Evolutionary conservation across 2,113 vertebrate genomes (phyloP).

Genomic region (Anguilla rostrata): DNA sequence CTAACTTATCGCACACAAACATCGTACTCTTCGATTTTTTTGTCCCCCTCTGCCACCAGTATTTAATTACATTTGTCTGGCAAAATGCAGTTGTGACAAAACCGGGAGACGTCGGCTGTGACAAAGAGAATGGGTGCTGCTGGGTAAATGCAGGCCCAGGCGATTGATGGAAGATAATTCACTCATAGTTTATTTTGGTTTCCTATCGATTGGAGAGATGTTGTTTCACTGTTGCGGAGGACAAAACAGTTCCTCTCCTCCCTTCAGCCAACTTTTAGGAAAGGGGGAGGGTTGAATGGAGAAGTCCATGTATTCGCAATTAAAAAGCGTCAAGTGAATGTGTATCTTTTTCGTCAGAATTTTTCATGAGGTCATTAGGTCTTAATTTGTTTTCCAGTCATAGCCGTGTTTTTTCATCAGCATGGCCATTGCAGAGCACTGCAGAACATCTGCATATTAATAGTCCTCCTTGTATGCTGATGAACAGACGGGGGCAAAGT

Average conservation of each 20-base stretch:
- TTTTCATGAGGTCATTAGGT: slow-evolving; percentile 29
- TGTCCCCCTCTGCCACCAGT: not conserved
- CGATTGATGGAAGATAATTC: not conserved
- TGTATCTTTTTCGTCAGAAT: slow-evolving; percentile 16
- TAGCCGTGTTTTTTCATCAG: slow-evolving; percentile 39
- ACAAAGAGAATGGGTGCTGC: too few species aligned
- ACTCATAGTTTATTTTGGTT: not conserved
- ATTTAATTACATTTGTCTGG: slow-evolving; percentile 28
- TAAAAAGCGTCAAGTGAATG: not conserved
- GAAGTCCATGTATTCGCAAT: not conserved
- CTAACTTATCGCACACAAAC: slow-evolving; percentile 16
- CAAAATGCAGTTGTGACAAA: not conserved
- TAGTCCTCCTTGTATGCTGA: not conserved
- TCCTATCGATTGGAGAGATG: slow-evolving; percentile 1
- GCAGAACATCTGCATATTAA: slow-evolving; percentile 31
- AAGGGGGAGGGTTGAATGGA: not conserved
- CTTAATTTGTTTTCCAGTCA: slow-evolving; percentile 30
- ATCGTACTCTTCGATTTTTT: not conserved
- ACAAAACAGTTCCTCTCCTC: not conserved
- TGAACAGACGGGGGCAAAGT: not conserved
- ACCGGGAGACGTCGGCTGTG: not conserved
- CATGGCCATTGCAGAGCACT: slow-evolving; percentile 17
- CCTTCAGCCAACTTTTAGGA: not conserved
- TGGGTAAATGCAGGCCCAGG: not conserved
- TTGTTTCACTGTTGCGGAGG: not conserved